phyloP scores from a whole-genome alignment of 2,113 vertebrate genomes.

The Astatoreochromis straeleni region DNA sequence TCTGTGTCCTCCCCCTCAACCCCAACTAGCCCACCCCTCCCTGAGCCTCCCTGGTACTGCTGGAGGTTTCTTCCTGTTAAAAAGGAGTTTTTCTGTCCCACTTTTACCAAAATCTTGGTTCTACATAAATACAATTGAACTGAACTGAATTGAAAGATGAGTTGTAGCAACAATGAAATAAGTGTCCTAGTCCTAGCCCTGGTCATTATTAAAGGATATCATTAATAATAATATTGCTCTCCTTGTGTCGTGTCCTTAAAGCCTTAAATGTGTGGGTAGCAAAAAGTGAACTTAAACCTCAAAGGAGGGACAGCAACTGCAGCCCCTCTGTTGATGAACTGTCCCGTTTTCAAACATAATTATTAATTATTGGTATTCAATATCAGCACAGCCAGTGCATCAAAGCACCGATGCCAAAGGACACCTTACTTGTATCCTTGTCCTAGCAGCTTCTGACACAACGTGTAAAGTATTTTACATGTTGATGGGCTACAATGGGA shows the following conservation, averaged over 20 bases:
- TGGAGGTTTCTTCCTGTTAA: neutral
- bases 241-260: neutral
- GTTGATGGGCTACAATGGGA: neutral
- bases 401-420: neutral
- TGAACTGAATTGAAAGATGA: neutral
- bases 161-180: neutral
- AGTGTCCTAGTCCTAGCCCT: neutral
- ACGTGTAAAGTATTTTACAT: neutral
- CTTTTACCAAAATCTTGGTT: neutral
- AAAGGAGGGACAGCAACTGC: neutral
- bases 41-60: neutral
- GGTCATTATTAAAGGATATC: neutral
- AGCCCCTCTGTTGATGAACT: neutral
- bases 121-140: neutral
- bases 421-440: neutral
- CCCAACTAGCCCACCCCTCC: neutral
- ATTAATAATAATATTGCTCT: neutral
- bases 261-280: neutral
- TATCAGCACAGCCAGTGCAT: neutral
- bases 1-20: neutral
- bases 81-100: neutral
- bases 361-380: neutral
- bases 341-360: neutral
- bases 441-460: neutral
- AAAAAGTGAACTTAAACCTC: neutral